phyloP scores from a whole-genome alignment of 1,140 invertebrate genomes.

The Drosophila triauraria region DNA sequence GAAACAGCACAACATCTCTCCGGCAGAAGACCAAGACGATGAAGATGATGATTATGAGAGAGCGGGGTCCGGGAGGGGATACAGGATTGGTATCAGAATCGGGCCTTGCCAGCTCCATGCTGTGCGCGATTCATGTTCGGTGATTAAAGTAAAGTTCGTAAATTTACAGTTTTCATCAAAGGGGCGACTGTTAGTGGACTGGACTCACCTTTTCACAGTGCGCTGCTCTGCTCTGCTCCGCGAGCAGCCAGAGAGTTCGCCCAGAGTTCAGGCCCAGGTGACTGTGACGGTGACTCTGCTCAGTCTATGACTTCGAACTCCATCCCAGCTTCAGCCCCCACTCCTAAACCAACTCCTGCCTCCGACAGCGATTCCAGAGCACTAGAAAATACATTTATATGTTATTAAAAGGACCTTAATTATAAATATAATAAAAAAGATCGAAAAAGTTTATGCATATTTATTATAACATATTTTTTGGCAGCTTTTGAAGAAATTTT shows the following conservation, averaged over 20 bases:
- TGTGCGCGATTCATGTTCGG: slow-evolving; percentile 85
- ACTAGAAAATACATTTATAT: neutral
- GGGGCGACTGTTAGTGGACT: slow-evolving; percentile 82
- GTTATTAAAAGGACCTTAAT: neutral
- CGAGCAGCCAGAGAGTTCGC: slow-evolving; percentile 55
- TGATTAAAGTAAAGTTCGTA: slow-evolving; percentile 85
- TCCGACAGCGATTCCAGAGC: slow-evolving; percentile 8
- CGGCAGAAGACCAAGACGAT: slow-evolving; percentile 52
- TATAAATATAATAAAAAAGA: neutral
- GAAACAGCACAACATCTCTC: slow-evolving; percentile 24
- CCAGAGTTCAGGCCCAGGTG: slow-evolving; percentile 76
- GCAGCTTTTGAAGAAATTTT: neutral
- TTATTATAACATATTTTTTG: neutral
- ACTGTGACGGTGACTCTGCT: slow-evolving; percentile 73
- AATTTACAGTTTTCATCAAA: slow-evolving; percentile 85
- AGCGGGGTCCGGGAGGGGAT: slow-evolving; percentile 22
- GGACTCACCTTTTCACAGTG: slow-evolving; percentile 82
- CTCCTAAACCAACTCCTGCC: slow-evolving; percentile 30
- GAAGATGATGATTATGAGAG: slow-evolving; percentile 56
- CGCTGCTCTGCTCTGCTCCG: slow-evolving; percentile 45
- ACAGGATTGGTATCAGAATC: slow-evolving; percentile 53
- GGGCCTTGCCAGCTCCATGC: slow-evolving; percentile 69
- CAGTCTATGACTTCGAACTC: slow-evolving; percentile 51
- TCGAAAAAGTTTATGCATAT: neutral
- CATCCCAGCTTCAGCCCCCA: slow-evolving; percentile 14